Percentiles rank a stretch among this genome's conserved stretches.
Evolutionary conservation across 1,140 invertebrate genomes (phyloP).

Genomic region (Sycophila sp.): DNA sequence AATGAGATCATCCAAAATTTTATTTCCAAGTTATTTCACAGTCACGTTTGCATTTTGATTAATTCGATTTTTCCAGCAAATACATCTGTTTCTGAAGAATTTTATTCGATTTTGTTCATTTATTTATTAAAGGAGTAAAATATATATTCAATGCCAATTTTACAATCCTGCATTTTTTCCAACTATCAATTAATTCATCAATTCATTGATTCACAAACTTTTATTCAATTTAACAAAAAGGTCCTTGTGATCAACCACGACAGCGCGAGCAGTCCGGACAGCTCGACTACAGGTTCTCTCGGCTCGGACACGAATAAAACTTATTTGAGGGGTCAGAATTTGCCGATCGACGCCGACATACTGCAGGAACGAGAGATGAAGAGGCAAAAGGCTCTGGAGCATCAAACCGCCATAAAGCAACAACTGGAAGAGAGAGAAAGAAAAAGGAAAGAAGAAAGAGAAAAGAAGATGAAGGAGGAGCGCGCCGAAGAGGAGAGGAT

Average conservation of each 20-base stretch:
- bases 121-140: no score
- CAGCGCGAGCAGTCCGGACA: conserved; percentile 58
- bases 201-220: no score
- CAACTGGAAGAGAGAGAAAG: conserved; percentile 78
- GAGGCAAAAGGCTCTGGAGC: conserved; percentile 75
- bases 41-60: no score
- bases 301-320: conserved; percentile 66
- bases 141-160: no score
- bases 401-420: conserved; percentile 77
- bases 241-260: conserved; percentile 63
- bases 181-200: no score
- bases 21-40: no score
- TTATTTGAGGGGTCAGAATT: conserved; percentile 77
- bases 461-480: conserved; percentile 72
- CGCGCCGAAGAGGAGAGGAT: conserved; percentile 75
- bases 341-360: conserved; percentile 74
- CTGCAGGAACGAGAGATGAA: conserved; percentile 75
- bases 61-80: no score
- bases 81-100: no score
- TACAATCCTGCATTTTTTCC: no score
- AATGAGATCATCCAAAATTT: no score
- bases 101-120: no score
- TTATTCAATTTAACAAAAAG: conserved; percentile 44
- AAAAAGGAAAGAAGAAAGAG: conserved; percentile 72
- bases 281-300: conserved; percentile 54